Evolutionary conservation across 2,113 vertebrate species (phyloP).

Genomic region (Sturnira hondurensis): DNA sequence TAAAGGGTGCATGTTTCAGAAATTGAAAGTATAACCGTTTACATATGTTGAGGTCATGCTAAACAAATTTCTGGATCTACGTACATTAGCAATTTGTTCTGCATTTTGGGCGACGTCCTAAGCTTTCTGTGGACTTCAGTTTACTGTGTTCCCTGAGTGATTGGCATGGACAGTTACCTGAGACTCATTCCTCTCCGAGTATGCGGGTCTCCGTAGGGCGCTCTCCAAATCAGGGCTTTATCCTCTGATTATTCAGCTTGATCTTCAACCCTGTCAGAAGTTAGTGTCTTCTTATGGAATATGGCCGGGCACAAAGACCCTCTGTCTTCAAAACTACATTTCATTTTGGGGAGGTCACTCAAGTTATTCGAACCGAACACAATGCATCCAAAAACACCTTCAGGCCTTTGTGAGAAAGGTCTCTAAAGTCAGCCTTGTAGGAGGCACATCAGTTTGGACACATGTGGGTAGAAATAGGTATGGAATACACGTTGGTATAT

Average conservation of each 20-base stretch:
- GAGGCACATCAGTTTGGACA: not conserved
- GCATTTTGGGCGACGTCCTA: not conserved
- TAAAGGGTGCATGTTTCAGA: not conserved
- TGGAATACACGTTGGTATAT: no score
- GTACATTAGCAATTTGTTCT: not conserved
- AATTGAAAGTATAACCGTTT: not conserved
- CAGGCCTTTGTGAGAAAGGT: not conserved
- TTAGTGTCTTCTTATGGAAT: not conserved
- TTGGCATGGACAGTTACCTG: not conserved
- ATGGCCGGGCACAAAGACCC: not conserved
- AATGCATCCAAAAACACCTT: not conserved
- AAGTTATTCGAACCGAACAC: not conserved
- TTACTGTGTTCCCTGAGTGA: not conserved
- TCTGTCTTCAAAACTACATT: not conserved
- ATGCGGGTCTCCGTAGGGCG: not conserved
- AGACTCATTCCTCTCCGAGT: not conserved
- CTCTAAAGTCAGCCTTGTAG: not conserved
- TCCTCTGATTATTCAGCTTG: not conserved
- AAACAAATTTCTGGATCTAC: not conserved
- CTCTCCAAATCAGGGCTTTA: not conserved
- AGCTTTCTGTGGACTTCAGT: not conserved
- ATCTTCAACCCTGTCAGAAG: not conserved
- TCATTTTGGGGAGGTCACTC: not conserved
- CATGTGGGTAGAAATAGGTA: not conserved
- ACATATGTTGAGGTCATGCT: not conserved